Percentiles rank a stretch among this genome's conserved stretches.
phyloP scores from a whole-genome alignment of 1,140 invertebrate genomes.

The Neodiprion lecontei region DNA sequence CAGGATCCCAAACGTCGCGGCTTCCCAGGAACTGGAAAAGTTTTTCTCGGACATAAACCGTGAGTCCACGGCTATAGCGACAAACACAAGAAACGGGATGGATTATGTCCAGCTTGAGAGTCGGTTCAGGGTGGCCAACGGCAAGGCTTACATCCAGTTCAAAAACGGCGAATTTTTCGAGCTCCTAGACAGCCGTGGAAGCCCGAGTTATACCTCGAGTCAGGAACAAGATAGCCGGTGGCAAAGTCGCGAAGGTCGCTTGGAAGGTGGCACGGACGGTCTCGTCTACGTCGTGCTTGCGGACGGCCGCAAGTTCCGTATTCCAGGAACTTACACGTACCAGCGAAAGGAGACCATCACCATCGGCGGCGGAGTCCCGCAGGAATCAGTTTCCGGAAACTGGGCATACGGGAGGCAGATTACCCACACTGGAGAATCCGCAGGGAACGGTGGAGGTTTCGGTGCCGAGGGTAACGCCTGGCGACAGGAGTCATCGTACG shows the following conservation, averaged over 20 bases:
- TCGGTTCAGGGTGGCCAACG: slow-evolving; percentile 38
- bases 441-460: slow-evolving; percentile 12
- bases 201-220: slow-evolving; percentile 28
- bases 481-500: slow-evolving; percentile 38
- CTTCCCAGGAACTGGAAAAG: slow-evolving; percentile 38
- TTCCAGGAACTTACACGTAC: slow-evolving; percentile 45
- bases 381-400: background rate
- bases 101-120: slow-evolving; percentile 47
- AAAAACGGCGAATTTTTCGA: slow-evolving; percentile 46
- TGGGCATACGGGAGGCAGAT: background rate
- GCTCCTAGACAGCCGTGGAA: slow-evolving; percentile 41
- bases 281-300: slow-evolving; percentile 43
- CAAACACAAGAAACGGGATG: slow-evolving; percentile 34
- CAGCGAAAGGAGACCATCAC: slow-evolving; percentile 39
- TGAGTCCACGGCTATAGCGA: slow-evolving; percentile 31
- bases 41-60: slow-evolving; percentile 40
- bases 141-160: slow-evolving; percentile 47
- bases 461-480: slow-evolving; percentile 27
- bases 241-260: slow-evolving; percentile 40
- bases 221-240: slow-evolving; percentile 25
- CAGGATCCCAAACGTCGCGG: slow-evolving; percentile 39
- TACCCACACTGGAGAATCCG: slow-evolving; percentile 1
- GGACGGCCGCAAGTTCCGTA: slow-evolving; percentile 44
- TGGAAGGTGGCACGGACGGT: slow-evolving; percentile 37
- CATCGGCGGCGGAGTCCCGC: slow-evolving; percentile 24